These are phyloP conservation scores for Isurus oxyrinchus DNA, from an alignment of 2,113 vertebrate species.

Conservation along the genomic window DNA sequence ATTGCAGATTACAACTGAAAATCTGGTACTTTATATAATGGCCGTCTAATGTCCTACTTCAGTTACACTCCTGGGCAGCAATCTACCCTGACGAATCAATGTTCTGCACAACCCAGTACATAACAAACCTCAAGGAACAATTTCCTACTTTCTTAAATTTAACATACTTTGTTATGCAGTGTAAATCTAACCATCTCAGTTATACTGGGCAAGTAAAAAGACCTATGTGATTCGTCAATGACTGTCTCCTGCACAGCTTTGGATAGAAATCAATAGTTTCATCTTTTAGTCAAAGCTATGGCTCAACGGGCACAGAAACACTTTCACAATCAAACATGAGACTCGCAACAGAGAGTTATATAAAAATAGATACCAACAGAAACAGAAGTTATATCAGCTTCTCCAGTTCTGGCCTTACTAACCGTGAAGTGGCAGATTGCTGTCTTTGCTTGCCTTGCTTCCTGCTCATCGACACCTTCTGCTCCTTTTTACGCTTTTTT, in stretches of 20 bases:
- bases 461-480: neutral
- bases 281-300: neutral
- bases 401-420: neutral
- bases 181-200: neutral
- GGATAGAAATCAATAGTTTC: neutral
- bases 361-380: neutral
- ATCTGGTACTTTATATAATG: neutral
- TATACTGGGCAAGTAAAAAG: neutral
- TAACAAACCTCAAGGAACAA: neutral
- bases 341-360: neutral
- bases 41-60: neutral
- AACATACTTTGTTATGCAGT: neutral
- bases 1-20: neutral
- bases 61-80: neutral
- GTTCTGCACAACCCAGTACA: neutral
- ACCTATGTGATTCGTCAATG: neutral
- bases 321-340: neutral
- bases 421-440: neutral
- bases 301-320: neutral
- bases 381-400: neutral
- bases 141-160: neutral
- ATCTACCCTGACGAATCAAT: neutral
- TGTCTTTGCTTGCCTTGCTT: neutral
- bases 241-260: neutral
- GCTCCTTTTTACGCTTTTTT: neutral